Evolutionary conservation across 1,140 invertebrate species (phyloP).

Genomic region (Brachionus asplanchnoidis): DNA sequence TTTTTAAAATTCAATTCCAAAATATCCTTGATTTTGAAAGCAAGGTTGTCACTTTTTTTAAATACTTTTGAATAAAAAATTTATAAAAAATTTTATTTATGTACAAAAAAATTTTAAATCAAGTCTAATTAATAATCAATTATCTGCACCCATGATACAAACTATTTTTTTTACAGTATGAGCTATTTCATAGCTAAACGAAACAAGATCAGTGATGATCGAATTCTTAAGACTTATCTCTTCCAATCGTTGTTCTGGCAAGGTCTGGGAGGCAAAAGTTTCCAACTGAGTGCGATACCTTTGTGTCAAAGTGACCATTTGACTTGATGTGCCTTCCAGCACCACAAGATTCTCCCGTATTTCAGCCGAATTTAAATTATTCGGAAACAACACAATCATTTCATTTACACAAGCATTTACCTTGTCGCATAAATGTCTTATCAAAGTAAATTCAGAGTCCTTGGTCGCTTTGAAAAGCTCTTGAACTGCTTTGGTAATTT

Average conservation of each 20-base stretch:
- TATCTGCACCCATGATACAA: slow-evolving; percentile 32
- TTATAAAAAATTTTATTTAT: background rate
- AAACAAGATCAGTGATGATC: slow-evolving; percentile 27
- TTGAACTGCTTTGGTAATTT: slow-evolving; percentile 40
- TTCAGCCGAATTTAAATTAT: background rate
- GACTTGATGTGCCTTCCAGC: background rate
- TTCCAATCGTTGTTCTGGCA: background rate
- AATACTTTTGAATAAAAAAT: background rate
- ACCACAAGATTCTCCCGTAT: background rate
- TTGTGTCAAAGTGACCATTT: background rate
- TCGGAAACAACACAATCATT: slow-evolving; percentile 40
- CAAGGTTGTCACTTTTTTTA: background rate
- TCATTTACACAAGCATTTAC: slow-evolving; percentile 18
- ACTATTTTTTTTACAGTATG: slow-evolving; percentile 38
- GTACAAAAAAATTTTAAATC: background rate
- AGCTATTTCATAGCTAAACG: slow-evolving; percentile 40
- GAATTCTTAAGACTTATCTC: slow-evolving; percentile 12
- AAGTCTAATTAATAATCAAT: background rate
- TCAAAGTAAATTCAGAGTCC: background rate
- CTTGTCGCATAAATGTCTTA: background rate
- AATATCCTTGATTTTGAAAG: background rate
- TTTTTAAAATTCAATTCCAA: background rate
- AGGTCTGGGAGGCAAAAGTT: background rate
- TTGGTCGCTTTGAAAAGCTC: slow-evolving; percentile 41
- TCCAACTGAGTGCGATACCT: background rate